phyloP scores from a whole-genome alignment of 2,797 vertebrate genomes.

The Sternotherus odoratus region DNA sequence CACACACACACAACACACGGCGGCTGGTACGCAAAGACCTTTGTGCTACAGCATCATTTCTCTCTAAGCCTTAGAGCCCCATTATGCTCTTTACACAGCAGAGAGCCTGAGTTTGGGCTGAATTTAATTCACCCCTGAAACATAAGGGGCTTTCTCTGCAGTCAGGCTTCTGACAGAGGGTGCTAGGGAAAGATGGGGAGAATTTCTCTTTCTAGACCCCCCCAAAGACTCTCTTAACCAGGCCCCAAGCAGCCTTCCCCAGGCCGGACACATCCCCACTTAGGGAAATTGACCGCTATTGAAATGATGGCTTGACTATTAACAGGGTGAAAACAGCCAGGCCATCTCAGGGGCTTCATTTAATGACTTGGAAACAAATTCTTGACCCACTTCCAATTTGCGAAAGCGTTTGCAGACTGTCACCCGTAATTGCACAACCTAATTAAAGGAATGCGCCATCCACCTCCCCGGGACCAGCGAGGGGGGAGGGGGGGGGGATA shows the following conservation, averaged over 20 bases:
- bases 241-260: too few relatives aligned
- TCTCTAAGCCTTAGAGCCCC: too few relatives aligned
- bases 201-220: too few relatives aligned
- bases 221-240: too few relatives aligned
- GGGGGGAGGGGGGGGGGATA: neutral
- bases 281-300: neutral
- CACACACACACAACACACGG: neutral
- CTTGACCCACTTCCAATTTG: constrained; percentile 65
- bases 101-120: too few relatives aligned
- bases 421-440: neutral
- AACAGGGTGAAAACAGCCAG: constrained; percentile 25
- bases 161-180: too few relatives aligned
- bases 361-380: constrained; percentile 65
- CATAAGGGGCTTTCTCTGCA: too few relatives aligned
- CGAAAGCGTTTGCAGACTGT: neutral
- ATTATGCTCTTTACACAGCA: too few relatives aligned
- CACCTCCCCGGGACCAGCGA: neutral
- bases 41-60: neutral
- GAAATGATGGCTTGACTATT: neutral
- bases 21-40: neutral
- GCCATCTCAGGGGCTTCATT: constrained; percentile 45
- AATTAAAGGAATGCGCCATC: neutral
- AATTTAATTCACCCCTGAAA: too few relatives aligned
- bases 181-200: too few relatives aligned
- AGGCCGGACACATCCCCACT: neutral